Base-by-base conservation (phyloP, 2,113 vertebrate species). In the Balaenoptera acutorostrata region DNA sequence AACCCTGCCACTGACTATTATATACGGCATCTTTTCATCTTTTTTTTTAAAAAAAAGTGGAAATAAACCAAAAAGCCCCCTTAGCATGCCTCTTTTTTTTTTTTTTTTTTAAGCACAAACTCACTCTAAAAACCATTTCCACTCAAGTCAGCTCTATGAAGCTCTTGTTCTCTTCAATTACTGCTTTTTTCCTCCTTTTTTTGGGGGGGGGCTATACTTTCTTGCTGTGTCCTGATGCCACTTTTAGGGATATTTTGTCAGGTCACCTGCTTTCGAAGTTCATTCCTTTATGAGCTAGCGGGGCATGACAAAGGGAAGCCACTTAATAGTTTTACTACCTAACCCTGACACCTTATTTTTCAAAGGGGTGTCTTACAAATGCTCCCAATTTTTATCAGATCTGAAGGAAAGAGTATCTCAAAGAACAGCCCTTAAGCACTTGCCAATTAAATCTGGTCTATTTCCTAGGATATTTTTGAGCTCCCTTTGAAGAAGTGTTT, bases 391-490 rank as follows among this genome's bases (percentile, higher is more conserved):
- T 94, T 87, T 96, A 90, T 92, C 78, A 95, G 83, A 96, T 93
- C 93, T 97, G 78, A 93, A 85, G 90, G 52, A 80, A 49, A 66
- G 75, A 94, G 82, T 82, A 41, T 88, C 88, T 95, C 96, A 94
- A 77, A 93, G 57, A 81, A 78, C 17, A 97, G 85, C 93, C 63
- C 83, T 92, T 97, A 94, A 96, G 75, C 69, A 88, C 90, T 97
- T 95, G 96, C 84, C 96, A 98, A 96, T 98, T 98, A 97, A 98
- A 97, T 77, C 39, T 77, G 59, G 23, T 41, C 90, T 92, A 25
- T 81, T 77, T 94, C 46, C 84, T 97, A 27, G 55, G 81, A 82
- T 81, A 84, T 88, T 92, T 88, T 74, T 82, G 69, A 93, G 61
- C 41, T 97, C 52, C 39, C 66, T 98, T 95, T 94, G 84, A 96